Conservation (phyloP, 2,888 invertebrate genomes). For the Nasonovia ribisnigri region DNA sequence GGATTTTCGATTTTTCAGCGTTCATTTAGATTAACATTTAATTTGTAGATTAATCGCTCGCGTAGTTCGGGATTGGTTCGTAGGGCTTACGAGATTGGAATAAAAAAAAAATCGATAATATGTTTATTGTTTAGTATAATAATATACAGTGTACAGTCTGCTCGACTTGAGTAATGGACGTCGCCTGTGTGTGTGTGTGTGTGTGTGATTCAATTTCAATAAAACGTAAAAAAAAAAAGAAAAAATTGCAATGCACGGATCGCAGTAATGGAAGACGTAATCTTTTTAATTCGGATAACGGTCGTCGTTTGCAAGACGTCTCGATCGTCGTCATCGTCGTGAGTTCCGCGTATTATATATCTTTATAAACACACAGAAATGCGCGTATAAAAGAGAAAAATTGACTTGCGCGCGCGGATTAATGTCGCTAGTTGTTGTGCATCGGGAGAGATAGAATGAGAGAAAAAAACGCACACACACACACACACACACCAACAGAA, state of each 20-base stretch:
- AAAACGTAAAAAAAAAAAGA: background rate
- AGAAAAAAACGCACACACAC: no score
- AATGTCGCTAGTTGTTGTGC: background rate
- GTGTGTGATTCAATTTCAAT: slow-evolving; percentile 7
- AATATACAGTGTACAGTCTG: background rate
- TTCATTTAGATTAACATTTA: slow-evolving; percentile 12
- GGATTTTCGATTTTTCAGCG: background rate
- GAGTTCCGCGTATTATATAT: background rate
- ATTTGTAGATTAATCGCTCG: background rate
- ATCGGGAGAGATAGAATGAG: background rate
- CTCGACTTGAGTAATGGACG: background rate
- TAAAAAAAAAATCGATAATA: background rate
- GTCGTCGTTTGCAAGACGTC: background rate
- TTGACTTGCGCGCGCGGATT: slow-evolving; percentile 16
- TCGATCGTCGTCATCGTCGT: background rate
- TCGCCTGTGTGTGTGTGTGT: background rate
- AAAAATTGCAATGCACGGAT: background rate
- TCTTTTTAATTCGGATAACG: background rate
- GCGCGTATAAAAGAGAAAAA: background rate
- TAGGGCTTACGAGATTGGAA: background rate
- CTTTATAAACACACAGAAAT: background rate
- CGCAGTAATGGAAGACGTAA: background rate
- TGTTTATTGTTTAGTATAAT: background rate
- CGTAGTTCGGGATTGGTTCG: background rate
- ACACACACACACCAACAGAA: background rate